phyloP scores from a whole-genome alignment of 64 coral and sea anemone species.

The Acropora yongei region DNA sequence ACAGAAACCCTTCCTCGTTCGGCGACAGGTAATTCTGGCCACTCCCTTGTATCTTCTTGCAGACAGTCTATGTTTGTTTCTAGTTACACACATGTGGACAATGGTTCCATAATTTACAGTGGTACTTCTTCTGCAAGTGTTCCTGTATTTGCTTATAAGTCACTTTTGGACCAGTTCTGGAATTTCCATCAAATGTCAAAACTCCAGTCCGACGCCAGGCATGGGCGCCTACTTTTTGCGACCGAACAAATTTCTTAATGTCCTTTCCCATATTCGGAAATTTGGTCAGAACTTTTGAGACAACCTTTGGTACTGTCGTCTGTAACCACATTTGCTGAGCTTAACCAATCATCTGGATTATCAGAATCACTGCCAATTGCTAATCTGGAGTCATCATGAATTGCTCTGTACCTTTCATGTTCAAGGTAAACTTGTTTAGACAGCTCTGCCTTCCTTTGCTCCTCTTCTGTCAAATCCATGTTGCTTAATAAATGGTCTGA shows the following conservation, averaged over 20 bases:
- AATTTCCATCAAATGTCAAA: conserved; percentile 50
- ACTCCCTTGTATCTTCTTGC: conserved; percentile 43
- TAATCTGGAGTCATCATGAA: conserved; percentile 38
- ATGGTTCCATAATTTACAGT: conserved; percentile 58
- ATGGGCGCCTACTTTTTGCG: conserved; percentile 52
- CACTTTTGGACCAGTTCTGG: conserved; percentile 46
- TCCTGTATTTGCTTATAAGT: conserved; percentile 53
- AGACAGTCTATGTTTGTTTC: conserved; percentile 51
- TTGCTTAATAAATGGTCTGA: conserved; percentile 37
- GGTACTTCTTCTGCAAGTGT: conserved; percentile 54
- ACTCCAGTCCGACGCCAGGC: conserved; percentile 47
- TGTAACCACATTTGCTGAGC: conserved; percentile 40
- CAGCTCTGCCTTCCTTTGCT: conserved; percentile 41
- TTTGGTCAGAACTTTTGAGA: conserved; percentile 48
- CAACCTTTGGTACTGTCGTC: conserved; percentile 33
- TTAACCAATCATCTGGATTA: conserved; percentile 43
- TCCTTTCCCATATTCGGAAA: conserved; percentile 57
- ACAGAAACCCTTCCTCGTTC: conserved; percentile 68
- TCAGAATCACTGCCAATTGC: conserved; percentile 40
- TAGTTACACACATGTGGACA: conserved; percentile 43
- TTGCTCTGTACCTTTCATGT: conserved; percentile 37
- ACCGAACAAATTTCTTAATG: conserved; percentile 42
- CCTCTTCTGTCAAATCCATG: conserved; percentile 44
- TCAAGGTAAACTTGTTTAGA: conserved; percentile 45
- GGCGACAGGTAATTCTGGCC: conserved; percentile 50